Percentiles rank a stretch among this genome's conserved stretches.
These are phyloP conservation scores for Nansenia antarctica DNA, from an alignment of 2,113 vertebrate species.

Conservation along the genomic window DNA sequence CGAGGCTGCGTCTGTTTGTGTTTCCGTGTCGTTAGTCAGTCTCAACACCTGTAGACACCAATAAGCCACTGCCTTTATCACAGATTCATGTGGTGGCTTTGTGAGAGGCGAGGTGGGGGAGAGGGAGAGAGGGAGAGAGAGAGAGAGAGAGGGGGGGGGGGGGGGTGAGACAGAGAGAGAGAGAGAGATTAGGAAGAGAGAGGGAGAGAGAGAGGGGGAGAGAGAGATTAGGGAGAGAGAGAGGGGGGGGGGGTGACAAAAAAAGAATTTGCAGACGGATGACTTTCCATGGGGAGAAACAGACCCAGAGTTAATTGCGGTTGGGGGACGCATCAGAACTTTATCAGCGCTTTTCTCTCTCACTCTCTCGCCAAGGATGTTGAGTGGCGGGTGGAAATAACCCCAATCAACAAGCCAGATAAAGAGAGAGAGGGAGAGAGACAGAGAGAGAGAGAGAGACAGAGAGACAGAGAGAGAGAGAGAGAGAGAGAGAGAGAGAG, in stretches of 20 bases:
- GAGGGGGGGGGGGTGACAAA: no score
- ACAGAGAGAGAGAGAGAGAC: neutral
- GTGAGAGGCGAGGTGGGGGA: neutral
- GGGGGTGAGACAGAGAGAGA: constrained; percentile 1
- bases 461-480: constrained; percentile 2
- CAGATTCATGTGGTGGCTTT: constrained; percentile 39
- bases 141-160: no score
- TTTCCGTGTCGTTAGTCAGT: constrained; percentile 8
- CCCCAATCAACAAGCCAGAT: constrained; percentile 53
- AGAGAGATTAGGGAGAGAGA: no score
- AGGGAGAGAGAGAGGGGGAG: no score
- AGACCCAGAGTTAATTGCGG: constrained; percentile 61
- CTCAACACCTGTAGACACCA: constrained; percentile 7
- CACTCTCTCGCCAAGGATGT: no score
- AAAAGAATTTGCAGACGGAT: constrained; percentile 13
- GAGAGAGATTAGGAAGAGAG: no score
- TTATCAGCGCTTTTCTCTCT: constrained; percentile 49
- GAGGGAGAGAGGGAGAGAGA: neutral
- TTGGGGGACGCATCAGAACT: constrained; percentile 44
- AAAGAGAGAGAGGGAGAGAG: constrained; percentile 41
- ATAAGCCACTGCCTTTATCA: constrained; percentile 23
- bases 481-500: neutral
- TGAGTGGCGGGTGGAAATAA: constrained; percentile 27
- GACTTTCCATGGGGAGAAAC: constrained; percentile 16
- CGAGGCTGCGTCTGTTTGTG: neutral